These are phyloP conservation scores for Drosophila aldrichi DNA, from an alignment of 2,888 invertebrate species.

Conservation along the genomic window DNA sequence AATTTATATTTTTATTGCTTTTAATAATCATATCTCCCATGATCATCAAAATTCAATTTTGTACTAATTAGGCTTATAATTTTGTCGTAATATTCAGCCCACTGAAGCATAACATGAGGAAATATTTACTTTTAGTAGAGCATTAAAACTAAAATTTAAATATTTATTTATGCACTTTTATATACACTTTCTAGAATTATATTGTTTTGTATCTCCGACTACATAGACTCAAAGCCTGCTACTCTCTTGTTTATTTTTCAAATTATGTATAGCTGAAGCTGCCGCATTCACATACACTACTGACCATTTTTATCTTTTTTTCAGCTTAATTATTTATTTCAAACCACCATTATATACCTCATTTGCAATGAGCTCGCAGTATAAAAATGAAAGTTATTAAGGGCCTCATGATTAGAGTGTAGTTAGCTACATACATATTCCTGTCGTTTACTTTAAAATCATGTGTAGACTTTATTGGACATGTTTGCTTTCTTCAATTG, in stretches of 20 bases:
- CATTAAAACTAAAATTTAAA: no score
- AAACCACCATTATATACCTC: background rate
- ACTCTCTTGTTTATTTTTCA: background rate
- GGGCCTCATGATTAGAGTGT: background rate
- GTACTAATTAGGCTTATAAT: background rate
- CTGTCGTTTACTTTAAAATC: background rate
- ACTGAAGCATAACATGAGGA: background rate
- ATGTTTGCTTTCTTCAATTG: background rate
- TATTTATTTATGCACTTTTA: background rate
- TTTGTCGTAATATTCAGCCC: no score
- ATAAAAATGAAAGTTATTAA: background rate
- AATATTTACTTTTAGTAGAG: background rate
- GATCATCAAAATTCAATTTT: background rate
- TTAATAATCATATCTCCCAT: background rate
- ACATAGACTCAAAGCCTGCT: background rate
- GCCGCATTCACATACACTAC: no score
- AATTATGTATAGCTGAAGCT: background rate
- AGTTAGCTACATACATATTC: background rate
- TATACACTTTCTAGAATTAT: background rate
- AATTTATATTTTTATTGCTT: background rate
- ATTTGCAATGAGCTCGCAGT: background rate
- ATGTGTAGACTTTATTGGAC: background rate
- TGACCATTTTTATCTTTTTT: no score
- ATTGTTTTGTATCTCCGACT: no score
- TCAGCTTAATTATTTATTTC: no score